Conservation (phyloP, 2,113 vertebrate genomes). For the Neopipo cinnamomea region DNA sequence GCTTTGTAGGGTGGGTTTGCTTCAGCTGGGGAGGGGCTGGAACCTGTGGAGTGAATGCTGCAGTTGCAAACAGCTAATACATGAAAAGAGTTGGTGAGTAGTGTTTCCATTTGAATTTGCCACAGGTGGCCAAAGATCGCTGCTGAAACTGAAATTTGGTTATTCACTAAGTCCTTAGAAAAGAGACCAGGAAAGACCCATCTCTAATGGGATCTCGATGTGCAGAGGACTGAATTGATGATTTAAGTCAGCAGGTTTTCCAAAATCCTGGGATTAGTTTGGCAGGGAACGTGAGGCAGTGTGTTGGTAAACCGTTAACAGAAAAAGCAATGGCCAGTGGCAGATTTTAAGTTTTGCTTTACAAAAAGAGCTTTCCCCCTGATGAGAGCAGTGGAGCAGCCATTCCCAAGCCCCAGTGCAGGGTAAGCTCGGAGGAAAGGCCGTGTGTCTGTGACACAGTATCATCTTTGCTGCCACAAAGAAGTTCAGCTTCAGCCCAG, state of each 20-base stretch:
- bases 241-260: not conserved
- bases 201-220: not conserved
- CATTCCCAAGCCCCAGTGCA: not conserved
- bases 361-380: not conserved
- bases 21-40: not conserved
- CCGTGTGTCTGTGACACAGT: not conserved
- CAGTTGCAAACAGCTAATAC: not conserved
- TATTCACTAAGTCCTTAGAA: not conserved
- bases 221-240: not conserved
- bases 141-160: not conserved
- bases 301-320: not conserved
- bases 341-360: slow-evolving; percentile 8
- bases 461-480: not conserved
- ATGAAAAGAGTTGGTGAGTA: not conserved
- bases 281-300: not conserved
- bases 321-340: not conserved
- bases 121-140: not conserved
- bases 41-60: not conserved
- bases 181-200: rapidly evolving
- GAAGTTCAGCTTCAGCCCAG: too few relatives aligned
- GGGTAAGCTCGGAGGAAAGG: not conserved
- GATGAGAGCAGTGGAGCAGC: not conserved
- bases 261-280: not conserved
- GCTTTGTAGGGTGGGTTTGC: not conserved
- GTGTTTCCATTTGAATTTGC: not conserved